Base-by-base conservation (phyloP, 2,113 vertebrate species). In the Ochotona princeps region DNA sequence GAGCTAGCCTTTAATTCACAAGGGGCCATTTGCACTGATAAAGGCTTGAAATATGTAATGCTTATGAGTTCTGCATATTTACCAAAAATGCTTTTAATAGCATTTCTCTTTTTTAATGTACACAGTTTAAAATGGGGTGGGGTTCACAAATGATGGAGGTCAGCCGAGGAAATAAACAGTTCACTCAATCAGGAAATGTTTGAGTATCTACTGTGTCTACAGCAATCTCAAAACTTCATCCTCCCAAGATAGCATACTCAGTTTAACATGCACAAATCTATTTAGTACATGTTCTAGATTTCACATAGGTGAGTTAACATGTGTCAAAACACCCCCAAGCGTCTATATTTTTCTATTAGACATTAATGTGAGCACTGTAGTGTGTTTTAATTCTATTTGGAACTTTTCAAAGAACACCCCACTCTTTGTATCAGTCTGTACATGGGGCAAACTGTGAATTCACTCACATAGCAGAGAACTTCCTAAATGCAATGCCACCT, bases 21-120 rank as follows among this genome's bases (percentile, higher is more conserved):
- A 44, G 12, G 21, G 78, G 8, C 2, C 9, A n/a, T 87, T 63
- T 85, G 44, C 54, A 79, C 65, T 15, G 11, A 38, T 79, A 92
- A 93, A 92, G n/a, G 26, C 7, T 93, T 90, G 38, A 72, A 90
- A 88, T 90, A 57, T 23, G 44, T 35, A 13, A 12, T 47, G 8
- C 12, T 18, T 85, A 8, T 79, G 25, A 78, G 2, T 72, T 79
- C 15, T 85, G 8, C 1, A 0, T 70, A 44, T 88, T 83, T 97
- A 9, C 47, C 35, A 32, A 23, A 91, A 49, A 89, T 66, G 5
- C 60, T 84, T 84, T 74, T 30, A 70, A 7, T 88, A 47, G 74
- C 14, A 57, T 79, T 84, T 88, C 23, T 70, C 1, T 85, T 32
- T 82, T 92, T 14, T n/a, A 89, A 69, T 88, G 18, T 28, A 28